Evolutionary conservation across 2,888 invertebrate genomes (phyloP).

Genomic region (Tortrix viridana): DNA sequence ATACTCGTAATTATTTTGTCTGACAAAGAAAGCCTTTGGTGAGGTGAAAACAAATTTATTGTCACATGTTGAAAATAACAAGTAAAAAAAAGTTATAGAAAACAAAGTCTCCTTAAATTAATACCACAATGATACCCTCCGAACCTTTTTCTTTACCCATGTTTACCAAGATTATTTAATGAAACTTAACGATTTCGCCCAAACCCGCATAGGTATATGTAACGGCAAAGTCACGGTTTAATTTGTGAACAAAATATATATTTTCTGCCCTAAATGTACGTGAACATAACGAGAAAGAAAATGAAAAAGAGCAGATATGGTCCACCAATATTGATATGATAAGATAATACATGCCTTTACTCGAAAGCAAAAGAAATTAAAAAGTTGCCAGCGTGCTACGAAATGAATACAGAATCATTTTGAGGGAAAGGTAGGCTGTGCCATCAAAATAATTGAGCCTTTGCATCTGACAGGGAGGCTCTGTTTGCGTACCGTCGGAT

Average conservation of each 20-base stretch:
- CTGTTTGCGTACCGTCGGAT: no score
- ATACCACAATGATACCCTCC: slow-evolving; percentile 13
- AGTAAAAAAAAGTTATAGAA: slow-evolving; percentile 12
- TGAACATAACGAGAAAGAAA: slow-evolving; percentile 16
- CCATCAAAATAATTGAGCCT: no score
- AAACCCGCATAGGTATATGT: slow-evolving; percentile 19
- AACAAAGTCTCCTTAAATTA: slow-evolving; percentile 23
- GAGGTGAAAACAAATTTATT: no score
- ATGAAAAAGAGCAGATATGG: slow-evolving; percentile 39
- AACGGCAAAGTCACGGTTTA: slow-evolving; percentile 26
- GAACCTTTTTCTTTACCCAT: slow-evolving; percentile 20
- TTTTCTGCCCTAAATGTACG: slow-evolving; percentile 33
- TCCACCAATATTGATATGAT: slow-evolving; percentile 33
- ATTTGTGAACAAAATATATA: slow-evolving; percentile 30
- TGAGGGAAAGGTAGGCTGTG: no score
- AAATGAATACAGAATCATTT: no score
- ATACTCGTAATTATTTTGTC: no score
- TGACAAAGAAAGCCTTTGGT: no score
- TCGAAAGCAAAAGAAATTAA: neutral
- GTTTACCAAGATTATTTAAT: slow-evolving; percentile 17
- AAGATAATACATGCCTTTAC: neutral
- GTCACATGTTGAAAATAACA: neutral
- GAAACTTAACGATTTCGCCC: slow-evolving; percentile 11
- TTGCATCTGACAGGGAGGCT: no score
- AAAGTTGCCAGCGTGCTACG: neutral